Conservation (phyloP, 2,797 vertebrate species). For the Melanotaenia parkinsoni region DNA sequence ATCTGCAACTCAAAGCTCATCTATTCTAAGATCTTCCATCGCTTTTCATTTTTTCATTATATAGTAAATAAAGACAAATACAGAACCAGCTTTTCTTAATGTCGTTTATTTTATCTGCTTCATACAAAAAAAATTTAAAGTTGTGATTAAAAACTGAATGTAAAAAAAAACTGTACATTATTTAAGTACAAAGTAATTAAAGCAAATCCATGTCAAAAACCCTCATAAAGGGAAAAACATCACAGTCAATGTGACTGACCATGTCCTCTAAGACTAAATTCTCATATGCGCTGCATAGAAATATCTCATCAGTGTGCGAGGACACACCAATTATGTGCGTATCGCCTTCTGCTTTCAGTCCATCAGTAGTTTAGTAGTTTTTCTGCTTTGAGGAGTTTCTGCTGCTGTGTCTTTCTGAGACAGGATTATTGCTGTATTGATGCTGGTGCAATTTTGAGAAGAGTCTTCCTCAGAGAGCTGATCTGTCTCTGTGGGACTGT, state of each 20-base stretch:
- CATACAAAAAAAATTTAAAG: conserved; percentile 42
- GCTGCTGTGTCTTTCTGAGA: conserved; percentile 3
- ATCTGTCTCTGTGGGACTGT: conserved; percentile 81
- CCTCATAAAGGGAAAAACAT: conserved; percentile 70
- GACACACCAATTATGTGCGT: conserved; percentile 29
- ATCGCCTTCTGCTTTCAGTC: conserved; percentile 11
- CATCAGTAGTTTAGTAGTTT: conserved; percentile 19
- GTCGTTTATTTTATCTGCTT: conserved; percentile 49
- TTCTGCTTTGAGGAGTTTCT: conserved; percentile 6
- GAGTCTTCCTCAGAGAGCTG: conserved; percentile 78
- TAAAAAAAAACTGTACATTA: conserved; percentile 32
- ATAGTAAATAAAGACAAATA: neutral
- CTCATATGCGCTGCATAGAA: conserved; percentile 66
- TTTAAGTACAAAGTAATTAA: conserved; percentile 18
- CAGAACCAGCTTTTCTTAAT: conserved; percentile 4
- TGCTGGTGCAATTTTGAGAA: conserved; percentile 85
- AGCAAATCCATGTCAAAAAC: conserved; percentile 28
- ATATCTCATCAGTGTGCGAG: conserved; percentile 17
- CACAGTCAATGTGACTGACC: conserved; percentile 69
- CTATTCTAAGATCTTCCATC: neutral
- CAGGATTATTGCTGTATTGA: conserved; percentile 41
- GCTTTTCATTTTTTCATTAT: neutral
- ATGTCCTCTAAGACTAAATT: conserved; percentile 27
- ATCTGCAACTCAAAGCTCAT: too few species aligned
- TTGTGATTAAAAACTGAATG: conserved; percentile 29